A percentile compares a stretch with the other conserved stretches of the same genome.
Evolutionary conservation across 2,113 vertebrate genomes (phyloP).

Genomic region (Prunella himalayana): DNA sequence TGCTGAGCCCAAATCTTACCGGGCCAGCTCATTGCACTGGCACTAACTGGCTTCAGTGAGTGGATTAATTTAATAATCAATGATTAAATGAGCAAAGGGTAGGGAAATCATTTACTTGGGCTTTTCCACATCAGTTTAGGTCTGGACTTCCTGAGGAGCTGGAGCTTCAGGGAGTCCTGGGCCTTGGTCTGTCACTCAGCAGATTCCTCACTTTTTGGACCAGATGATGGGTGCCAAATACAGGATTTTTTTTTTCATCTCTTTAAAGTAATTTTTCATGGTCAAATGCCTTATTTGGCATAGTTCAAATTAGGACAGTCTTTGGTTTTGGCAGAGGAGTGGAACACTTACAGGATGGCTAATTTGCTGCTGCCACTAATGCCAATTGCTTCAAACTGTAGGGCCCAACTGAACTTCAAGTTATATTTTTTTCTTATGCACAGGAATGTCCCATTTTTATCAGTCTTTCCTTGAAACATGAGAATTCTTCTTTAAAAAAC

Average conservation of each 20-base stretch:
- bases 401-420: background rate
- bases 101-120: background rate
- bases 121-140: background rate
- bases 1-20: background rate
- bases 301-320: background rate
- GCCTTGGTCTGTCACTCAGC: background rate
- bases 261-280: slow-evolving; percentile 6
- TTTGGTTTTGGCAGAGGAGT: background rate
- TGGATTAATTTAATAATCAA: background rate
- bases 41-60: background rate
- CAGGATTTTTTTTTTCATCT: background rate
- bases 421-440: background rate
- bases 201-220: background rate
- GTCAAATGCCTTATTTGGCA: background rate
- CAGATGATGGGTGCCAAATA: background rate
- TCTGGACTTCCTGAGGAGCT: background rate
- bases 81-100: background rate
- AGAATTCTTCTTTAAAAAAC: background rate
- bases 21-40: background rate
- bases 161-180: background rate
- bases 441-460: background rate
- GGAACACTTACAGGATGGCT: background rate
- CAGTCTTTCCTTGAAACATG: background rate
- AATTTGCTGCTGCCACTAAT: background rate
- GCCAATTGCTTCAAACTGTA: background rate